These are phyloP conservation scores for Magallana ariakensis DNA, from an alignment of 1,140 invertebrate genomes.

Conservation along the genomic window DNA sequence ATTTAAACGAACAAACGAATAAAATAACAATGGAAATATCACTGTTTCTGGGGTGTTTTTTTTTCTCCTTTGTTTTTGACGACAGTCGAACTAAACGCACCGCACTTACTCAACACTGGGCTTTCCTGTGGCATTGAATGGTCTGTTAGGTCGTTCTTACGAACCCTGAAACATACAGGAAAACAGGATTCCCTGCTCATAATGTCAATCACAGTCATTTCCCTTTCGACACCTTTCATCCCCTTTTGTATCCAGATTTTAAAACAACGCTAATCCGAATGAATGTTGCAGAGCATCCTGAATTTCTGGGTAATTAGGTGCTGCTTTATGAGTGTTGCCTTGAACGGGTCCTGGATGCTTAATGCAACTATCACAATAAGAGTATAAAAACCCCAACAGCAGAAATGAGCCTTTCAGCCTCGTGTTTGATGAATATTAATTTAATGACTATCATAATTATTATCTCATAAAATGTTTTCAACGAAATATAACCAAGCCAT, in stretches of 20 bases:
- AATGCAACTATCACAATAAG: not conserved
- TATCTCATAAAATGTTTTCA: not conserved
- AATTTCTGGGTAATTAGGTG: slow-evolving; percentile 6
- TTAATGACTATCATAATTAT: not conserved
- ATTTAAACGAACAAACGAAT: too few relatives aligned
- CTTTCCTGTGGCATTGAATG: not conserved
- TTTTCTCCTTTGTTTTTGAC: too few relatives aligned
- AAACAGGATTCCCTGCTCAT: slow-evolving; percentile 1
- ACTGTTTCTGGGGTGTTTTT: too few relatives aligned
- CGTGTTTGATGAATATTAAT: not conserved
- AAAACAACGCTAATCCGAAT: slow-evolving; percentile 9
- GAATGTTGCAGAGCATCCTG: not conserved
- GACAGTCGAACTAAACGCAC: slow-evolving; percentile 11
- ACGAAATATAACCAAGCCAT: slow-evolving; percentile 18
- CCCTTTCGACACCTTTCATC: not conserved
- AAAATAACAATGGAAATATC: too few relatives aligned
- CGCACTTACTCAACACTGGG: not conserved
- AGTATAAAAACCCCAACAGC: not conserved
- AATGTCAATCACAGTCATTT: slow-evolving; percentile 18
- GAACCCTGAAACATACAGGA: not conserved
- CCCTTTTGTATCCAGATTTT: not conserved
- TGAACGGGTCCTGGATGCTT: slow-evolving; percentile 5
- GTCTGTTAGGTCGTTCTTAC: slow-evolving; percentile 1
- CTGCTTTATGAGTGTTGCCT: not conserved
- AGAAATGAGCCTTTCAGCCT: not conserved